A percentile compares a stretch with the other conserved stretches of the same genome.
Conservation (phyloP, 2,113 vertebrate species). For the Isurus oxyrinchus region DNA sequence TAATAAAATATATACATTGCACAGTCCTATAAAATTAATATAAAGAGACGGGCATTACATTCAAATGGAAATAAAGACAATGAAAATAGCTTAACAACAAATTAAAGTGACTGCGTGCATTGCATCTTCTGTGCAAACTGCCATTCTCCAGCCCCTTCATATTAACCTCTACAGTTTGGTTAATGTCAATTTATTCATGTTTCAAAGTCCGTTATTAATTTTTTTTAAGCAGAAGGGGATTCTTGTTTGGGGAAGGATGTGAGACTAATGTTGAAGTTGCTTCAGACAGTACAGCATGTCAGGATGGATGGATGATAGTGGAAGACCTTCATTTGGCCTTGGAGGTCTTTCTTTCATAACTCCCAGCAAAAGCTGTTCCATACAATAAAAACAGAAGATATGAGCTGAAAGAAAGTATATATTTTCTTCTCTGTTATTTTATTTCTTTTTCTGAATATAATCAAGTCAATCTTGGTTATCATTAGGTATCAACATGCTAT, state of each 20-base stretch:
- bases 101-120: not conserved
- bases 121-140: not conserved
- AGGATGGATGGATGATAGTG: not conserved
- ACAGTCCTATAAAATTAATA: conserved; percentile 9
- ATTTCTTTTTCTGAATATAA: not conserved
- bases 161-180: not conserved
- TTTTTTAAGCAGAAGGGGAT: not conserved
- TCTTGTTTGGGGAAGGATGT: not conserved
- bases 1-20: not conserved
- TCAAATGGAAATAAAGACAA: not conserved
- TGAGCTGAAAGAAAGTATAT: not conserved
- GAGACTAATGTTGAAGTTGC: not conserved
- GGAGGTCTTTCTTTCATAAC: not conserved
- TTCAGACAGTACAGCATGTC: not conserved
- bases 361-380: not conserved
- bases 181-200: not conserved
- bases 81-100: not conserved
- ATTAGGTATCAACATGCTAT: too few species aligned
- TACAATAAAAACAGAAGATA: too few species aligned
- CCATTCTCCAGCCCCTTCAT: not conserved
- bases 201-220: not conserved
- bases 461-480: not conserved
- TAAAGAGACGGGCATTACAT: not conserved
- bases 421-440: not conserved
- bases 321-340: not conserved